Percentiles rank a stretch among this genome's conserved stretches.
Conservation (phyloP, 2,888 invertebrate species). For the Macropis europaea region DNA sequence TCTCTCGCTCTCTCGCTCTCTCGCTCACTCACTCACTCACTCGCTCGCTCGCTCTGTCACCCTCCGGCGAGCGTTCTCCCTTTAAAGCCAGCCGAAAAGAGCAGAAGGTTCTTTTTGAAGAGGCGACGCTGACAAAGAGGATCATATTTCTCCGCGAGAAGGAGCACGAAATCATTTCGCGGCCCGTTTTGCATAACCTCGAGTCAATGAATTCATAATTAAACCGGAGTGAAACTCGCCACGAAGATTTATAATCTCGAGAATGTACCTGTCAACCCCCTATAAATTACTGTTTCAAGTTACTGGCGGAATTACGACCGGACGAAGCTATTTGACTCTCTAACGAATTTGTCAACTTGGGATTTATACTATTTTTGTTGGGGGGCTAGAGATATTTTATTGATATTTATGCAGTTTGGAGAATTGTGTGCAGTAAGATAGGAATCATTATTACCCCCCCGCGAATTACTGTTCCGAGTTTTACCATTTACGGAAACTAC, state of each 20-base stretch:
- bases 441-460: too few relatives aligned
- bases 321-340: neutral
- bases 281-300: constrained; percentile 35
- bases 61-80: constrained; percentile 45
- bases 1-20: too few relatives aligned
- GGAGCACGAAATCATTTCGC: constrained; percentile 21
- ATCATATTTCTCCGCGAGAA: constrained; percentile 39
- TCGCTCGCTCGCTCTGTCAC: too few relatives aligned
- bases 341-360: too few relatives aligned
- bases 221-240: constrained; percentile 1
- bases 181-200: neutral
- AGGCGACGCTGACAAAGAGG: constrained; percentile 36
- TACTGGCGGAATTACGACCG: neutral
- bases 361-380: too few relatives aligned
- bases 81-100: constrained; percentile 43
- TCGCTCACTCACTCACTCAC: too few relatives aligned
- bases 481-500: too few relatives aligned
- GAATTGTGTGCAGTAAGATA: too few relatives aligned
- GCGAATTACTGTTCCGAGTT: too few relatives aligned
- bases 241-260: constrained; percentile 27
- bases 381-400: too few relatives aligned
- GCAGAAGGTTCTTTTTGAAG: constrained; percentile 30
- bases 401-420: too few relatives aligned
- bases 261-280: constrained; percentile 10
- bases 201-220: constrained; percentile 46